Percentiles rank a stretch among this genome's conserved stretches.
phyloP scores from a whole-genome alignment of 2,888 invertebrate species.

The Drosophila lacicola region DNA sequence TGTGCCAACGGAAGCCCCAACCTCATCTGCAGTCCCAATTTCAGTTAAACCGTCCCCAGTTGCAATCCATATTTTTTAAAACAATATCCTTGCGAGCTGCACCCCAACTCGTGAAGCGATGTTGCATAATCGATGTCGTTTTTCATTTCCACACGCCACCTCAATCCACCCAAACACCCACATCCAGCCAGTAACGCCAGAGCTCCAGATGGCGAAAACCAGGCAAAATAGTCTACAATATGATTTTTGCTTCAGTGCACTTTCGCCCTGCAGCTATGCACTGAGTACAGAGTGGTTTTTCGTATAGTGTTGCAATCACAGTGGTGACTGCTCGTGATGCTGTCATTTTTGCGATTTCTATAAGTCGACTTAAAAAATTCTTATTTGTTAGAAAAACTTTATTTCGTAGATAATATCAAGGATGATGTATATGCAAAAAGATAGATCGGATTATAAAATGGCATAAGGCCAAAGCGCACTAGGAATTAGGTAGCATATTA shows the following conservation, averaged over 20 bases:
- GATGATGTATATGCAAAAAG: no score
- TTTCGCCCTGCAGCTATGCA: slow-evolving; percentile 18
- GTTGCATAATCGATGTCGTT: slow-evolving; percentile 71
- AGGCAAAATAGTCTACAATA: slow-evolving; percentile 41
- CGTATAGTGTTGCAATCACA: not conserved
- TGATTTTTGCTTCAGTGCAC: slow-evolving; percentile 51
- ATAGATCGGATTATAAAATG: no score
- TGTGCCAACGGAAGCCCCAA: slow-evolving; percentile 29
- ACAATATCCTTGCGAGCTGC: slow-evolving; percentile 39
- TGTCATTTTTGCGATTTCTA: slow-evolving; percentile 4
- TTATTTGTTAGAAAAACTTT: no score
- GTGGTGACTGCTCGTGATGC: slow-evolving; percentile 9
- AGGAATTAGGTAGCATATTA: no score
- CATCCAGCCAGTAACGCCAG: slow-evolving; percentile 1
- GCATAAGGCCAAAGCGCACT: no score
- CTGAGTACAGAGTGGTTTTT: slow-evolving; percentile 1
- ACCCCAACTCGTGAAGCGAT: slow-evolving; percentile 20
- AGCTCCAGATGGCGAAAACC: slow-evolving; percentile 15
- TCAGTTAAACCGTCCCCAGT: not conserved
- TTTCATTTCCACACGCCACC: slow-evolving; percentile 60
- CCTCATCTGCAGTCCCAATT: slow-evolving; percentile 1
- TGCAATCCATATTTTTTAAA: slow-evolving; percentile 21
- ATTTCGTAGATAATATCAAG: no score
- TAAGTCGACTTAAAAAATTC: no score
- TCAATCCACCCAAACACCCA: slow-evolving; percentile 1